phyloP scores from a whole-genome alignment of 2,113 vertebrate genomes.

The Ciconia boyciana region DNA sequence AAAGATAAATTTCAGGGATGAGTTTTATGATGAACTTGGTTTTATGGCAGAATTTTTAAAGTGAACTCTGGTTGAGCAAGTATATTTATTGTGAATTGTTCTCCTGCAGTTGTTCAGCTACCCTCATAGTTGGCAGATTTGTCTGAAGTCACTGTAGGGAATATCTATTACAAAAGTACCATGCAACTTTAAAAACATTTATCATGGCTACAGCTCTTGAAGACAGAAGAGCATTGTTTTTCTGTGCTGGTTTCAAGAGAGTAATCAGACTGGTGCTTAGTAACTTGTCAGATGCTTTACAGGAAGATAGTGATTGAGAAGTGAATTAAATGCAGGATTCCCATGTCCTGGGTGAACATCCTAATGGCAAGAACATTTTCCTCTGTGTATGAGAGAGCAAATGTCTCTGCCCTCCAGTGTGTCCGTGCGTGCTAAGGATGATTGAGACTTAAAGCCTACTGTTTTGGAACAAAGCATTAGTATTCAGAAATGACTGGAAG shows the following conservation, averaged over 20 bases:
- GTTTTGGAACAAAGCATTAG: not conserved
- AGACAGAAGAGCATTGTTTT: not conserved
- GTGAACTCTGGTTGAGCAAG: not conserved
- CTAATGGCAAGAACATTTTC: not conserved
- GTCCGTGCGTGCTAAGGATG: rapidly evolving
- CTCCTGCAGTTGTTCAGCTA: not conserved
- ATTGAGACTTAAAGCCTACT: not conserved
- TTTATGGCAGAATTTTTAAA: not conserved
- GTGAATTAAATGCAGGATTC: not conserved
- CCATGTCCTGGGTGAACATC: not conserved
- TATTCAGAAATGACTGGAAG: not conserved
- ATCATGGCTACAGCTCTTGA: not conserved
- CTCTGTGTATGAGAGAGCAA: not conserved
- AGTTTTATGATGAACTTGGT: not conserved
- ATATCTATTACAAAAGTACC: not conserved
- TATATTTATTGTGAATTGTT: not conserved
- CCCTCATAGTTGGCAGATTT: not conserved
- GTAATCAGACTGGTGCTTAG: not conserved
- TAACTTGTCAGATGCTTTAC: not conserved
- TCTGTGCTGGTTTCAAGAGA: not conserved
- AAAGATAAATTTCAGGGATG: not conserved
- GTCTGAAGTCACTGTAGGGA: not conserved
- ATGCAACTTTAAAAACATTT: not conserved
- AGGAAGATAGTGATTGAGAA: not conserved
- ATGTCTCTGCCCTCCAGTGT: not conserved